Base-by-base conservation (phyloP, 1,140 invertebrate species). In the Tetraneura akinire region DNA sequence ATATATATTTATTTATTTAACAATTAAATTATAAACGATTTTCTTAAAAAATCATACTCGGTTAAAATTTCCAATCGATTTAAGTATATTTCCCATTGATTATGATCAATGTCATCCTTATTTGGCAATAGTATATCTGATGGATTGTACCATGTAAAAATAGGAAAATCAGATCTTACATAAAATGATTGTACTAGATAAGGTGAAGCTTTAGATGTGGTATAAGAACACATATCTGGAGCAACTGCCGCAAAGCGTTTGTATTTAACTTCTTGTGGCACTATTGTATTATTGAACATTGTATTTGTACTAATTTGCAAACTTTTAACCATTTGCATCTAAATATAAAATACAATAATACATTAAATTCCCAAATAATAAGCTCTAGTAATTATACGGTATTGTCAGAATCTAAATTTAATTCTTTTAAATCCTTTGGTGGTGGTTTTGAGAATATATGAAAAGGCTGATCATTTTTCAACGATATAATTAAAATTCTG, bases 101-200 rank as follows among this genome's bases (percentile, higher is more conserved):
- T 57, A 18, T 53, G 32, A 45, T 76, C 32, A 18, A 42, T 10
- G 10, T 1, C 42, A 23, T 21, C n/a, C n/a, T n/a, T n/a, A n/a
- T n/a, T 21, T 0, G 73, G 73, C n/a, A 76, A 18, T 3, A 26
- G 2, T 60, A 76, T 76, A 37, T 10, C 8, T 5, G 51, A 14
- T 45, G 73, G 73, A 45, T 76, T 76, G 18, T 60, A 23, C 53
- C 73, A 76, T 4, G 53, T 57, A 16, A 45, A 11, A 57, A 76
- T 76, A 29, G 47, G 21, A 11, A 51, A 51, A 32, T 73, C 70
- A 2, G 70, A 76, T 21, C 53, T 76, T 2, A 42, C 73, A 23
- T 57, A 76, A 1, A 76, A 76, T 11, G 73, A 76, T 60, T 76
- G 73, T 18, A 76, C 73, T 3, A 76, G n/a, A n/a, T 57, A 23